A percentile compares a stretch with the other conserved stretches of the same genome.
phyloP scores from a whole-genome alignment of 1,140 invertebrate genomes.

The Ceratina calcarata region DNA sequence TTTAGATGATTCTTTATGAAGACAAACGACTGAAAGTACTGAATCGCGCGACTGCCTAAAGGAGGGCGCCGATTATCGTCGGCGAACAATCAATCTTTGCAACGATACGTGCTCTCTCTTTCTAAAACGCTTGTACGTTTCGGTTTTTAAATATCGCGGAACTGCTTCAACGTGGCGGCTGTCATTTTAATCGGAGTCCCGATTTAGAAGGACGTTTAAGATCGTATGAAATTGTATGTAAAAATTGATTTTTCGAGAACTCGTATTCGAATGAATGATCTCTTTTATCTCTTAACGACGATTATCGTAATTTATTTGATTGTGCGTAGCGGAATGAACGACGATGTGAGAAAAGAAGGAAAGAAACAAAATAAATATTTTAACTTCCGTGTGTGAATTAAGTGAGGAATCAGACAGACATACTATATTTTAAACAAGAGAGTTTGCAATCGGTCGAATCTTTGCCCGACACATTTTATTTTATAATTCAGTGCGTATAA shows the following conservation, averaged over 20 bases:
- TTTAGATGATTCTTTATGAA: slow-evolving; percentile 15
- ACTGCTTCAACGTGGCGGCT: not conserved
- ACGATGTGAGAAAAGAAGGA: not conserved
- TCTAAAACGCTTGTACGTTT: no score
- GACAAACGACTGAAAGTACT: not conserved
- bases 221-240: not conserved
- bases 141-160: not conserved
- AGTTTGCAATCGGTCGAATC: slow-evolving; percentile 14
- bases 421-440: slow-evolving; percentile 18
- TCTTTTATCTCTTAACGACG: not conserved
- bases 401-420: not conserved
- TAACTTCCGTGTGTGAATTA: not conserved
- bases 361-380: not conserved
- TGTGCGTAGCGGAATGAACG: slow-evolving; percentile 6
- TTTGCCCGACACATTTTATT: not conserved
- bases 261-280: not conserved
- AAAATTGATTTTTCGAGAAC: not conserved
- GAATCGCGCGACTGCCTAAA: slow-evolving; percentile 31
- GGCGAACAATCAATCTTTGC: slow-evolving; percentile 32
- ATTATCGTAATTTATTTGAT: slow-evolving; percentile 7
- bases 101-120: slow-evolving; percentile 20
- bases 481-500: slow-evolving; percentile 15
- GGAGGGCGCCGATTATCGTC: not conserved
- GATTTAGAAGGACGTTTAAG: not conserved
- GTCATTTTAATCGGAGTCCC: no score